These are phyloP conservation scores for Agrotis clavis DNA, from an alignment of 2,888 invertebrate genomes.

Conservation along the genomic window DNA sequence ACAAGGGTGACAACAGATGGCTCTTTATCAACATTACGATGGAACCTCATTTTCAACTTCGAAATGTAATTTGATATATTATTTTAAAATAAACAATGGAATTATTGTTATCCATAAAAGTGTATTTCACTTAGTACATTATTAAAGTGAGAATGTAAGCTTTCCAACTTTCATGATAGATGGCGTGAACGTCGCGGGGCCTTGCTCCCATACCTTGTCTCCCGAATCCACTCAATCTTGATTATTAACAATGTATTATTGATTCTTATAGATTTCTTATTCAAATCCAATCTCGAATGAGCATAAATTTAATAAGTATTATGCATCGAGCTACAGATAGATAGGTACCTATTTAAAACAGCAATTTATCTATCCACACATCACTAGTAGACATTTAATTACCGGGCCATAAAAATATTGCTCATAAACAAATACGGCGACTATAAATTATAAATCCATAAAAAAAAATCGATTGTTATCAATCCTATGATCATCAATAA, in stretches of 20 bases:
- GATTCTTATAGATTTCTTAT: conserved; percentile 42
- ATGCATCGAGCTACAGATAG: neutral
- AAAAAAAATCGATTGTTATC: conserved; percentile 77
- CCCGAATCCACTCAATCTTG: conserved; percentile 9
- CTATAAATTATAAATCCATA: conserved; percentile 75
- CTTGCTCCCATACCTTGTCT: conserved; percentile 4
- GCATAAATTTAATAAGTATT: conserved; percentile 9
- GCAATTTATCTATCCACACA: conserved; percentile 24
- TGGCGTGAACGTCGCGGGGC: conserved; percentile 49
- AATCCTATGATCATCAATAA: conserved; percentile 73
- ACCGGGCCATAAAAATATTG: neutral
- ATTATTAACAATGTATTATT: conserved; percentile 14
- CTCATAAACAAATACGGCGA: conserved; percentile 54
- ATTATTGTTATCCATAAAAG: too few species aligned
- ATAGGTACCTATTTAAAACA: conserved; percentile 16
- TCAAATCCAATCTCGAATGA: conserved; percentile 40
- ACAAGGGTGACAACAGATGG: conserved; percentile 56
- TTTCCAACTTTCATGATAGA: conserved; percentile 40
- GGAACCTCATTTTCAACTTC: neutral
- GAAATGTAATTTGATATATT: too few species aligned
- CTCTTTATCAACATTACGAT: conserved; percentile 32
- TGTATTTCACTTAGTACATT: neutral
- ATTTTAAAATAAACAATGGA: too few species aligned
- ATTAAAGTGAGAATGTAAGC: neutral
- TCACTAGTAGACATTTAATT: conserved; percentile 45